Conservation (phyloP, 2,888 invertebrate species). For the Drosophila suboccidentalis region DNA sequence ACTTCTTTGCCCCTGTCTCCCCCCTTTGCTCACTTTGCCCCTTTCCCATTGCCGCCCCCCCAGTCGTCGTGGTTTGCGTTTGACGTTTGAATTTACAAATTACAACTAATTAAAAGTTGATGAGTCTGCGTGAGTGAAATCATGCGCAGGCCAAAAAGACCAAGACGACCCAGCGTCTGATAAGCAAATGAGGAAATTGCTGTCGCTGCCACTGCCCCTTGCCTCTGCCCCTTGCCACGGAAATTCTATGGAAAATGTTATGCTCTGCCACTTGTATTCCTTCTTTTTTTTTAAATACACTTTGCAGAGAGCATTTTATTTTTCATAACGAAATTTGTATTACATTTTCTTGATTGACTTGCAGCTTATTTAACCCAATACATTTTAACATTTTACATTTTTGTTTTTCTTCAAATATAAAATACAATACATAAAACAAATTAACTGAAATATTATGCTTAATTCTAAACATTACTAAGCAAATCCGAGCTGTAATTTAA, state of each 20-base stretch:
- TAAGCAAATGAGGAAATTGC: conserved; percentile 73
- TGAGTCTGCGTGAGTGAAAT: conserved; percentile 81
- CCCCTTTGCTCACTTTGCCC: not conserved
- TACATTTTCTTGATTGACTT: no score
- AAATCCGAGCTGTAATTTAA: no score
- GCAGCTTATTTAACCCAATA: no score
- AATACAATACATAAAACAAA: no score
- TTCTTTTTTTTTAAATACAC: not conserved
- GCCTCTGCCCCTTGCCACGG: conserved; percentile 6
- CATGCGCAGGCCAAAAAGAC: conserved; percentile 57
- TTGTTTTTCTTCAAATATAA: no score
- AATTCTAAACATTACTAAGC: no score
- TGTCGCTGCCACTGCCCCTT: conserved; percentile 10
- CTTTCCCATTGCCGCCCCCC: not conserved
- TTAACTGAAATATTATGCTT: no score
- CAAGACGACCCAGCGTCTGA: conserved; percentile 31
- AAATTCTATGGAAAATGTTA: conserved; percentile 59
- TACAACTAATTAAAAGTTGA: conserved; percentile 84
- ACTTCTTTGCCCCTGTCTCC: not conserved
- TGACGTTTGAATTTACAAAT: conserved; percentile 82
- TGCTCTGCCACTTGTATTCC: conserved; percentile 26
- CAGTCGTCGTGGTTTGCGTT: conserved; percentile 51
- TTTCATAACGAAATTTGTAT: not conserved
- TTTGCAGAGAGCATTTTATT: not conserved
- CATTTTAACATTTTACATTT: no score